Base-by-base conservation (phyloP, 2,113 vertebrate species). In the Furnarius figulus region DNA sequence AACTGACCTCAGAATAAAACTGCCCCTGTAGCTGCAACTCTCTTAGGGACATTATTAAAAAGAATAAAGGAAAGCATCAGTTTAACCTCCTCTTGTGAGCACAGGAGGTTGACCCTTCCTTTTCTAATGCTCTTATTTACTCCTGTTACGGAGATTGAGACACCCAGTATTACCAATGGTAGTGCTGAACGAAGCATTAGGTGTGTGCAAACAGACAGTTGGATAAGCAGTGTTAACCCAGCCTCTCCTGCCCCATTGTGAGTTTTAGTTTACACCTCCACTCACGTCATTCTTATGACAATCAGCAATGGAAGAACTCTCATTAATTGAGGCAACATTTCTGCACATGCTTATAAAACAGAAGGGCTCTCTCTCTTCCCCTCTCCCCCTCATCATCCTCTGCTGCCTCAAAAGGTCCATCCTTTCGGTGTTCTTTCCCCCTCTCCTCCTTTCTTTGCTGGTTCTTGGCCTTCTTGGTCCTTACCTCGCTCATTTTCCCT, bases 401-500 rank as follows among this genome's bases (percentile, higher is more conserved):
- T 61, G 75, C 79, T 58, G 67, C 67, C 92, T 25, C 89, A 67
- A 82, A 76, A 92, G 63, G 68, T 92, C 39, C 17, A 2, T 93
- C 65, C 75, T 94, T 66, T 42, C 5, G 1, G 12, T 5, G n/a
- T 33, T 88, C 71, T 35, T 81, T 95, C 80, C 96, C 95, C 92
- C 94, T 76, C 79, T 93, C 87, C 89, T 94, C 71, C 78, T 96
- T 70, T 83, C 88, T 92, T 75, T 92, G 95, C 91, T 93, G 76
- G 47, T 92, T 90, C 92, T 95, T 33, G 73, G 93, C 80, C 80
- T 86, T 42, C 90, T 63, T 44, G 95, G 72, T 96, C 95, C 96
- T 97, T 97, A 97, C 96, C 96, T 97, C 95, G 86, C 96, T 97
- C 96, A 97, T 96, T 96, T 67, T 97, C 96, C 94, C 96, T 93